Evolutionary conservation across 2,888 invertebrate species (phyloP).

Genomic region (Mythimna lalbum): DNA sequence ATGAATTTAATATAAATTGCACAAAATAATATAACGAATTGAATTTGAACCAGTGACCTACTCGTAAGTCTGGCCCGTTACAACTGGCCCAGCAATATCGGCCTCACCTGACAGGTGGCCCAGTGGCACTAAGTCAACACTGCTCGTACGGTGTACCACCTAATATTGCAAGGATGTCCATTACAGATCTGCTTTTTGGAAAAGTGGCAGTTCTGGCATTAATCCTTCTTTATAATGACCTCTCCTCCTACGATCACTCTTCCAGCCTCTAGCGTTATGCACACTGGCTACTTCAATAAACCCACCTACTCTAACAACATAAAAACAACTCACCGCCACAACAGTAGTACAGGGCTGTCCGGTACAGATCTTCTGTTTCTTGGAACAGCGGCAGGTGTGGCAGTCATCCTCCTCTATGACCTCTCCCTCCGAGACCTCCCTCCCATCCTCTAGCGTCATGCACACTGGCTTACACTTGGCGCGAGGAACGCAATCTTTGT

Average conservation of each 20-base stretch:
- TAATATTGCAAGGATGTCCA: too few species aligned
- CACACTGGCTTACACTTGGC: slow-evolving; percentile 93
- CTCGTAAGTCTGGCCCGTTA: too few species aligned
- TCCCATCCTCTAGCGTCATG: slow-evolving; percentile 91
- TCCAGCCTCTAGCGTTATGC: slow-evolving; percentile 92
- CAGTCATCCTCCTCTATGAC: slow-evolving; percentile 94
- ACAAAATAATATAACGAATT: too few species aligned
- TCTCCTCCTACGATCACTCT: slow-evolving; percentile 94
- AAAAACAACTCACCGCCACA: slow-evolving; percentile 70
- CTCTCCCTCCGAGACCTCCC: slow-evolving; percentile 94
- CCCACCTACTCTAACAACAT: not conserved
- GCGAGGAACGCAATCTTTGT: slow-evolving; percentile 94
- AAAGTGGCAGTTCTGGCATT: too few species aligned
- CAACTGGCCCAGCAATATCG: too few species aligned
- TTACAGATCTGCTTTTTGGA: too few species aligned
- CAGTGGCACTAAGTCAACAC: too few species aligned
- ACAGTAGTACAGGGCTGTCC: slow-evolving; percentile 92
- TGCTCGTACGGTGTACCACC: too few species aligned
- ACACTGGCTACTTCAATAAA: slow-evolving; percentile 72
- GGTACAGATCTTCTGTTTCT: slow-evolving; percentile 92
- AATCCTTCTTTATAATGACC: slow-evolving; percentile 90
- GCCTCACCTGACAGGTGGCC: too few species aligned
- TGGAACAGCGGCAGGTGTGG: slow-evolving; percentile 95
- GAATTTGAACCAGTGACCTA: too few species aligned
- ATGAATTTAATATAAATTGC: too few species aligned